Conservation (phyloP, 2,797 vertebrate species). For the Sebastes iracundus region DNA sequence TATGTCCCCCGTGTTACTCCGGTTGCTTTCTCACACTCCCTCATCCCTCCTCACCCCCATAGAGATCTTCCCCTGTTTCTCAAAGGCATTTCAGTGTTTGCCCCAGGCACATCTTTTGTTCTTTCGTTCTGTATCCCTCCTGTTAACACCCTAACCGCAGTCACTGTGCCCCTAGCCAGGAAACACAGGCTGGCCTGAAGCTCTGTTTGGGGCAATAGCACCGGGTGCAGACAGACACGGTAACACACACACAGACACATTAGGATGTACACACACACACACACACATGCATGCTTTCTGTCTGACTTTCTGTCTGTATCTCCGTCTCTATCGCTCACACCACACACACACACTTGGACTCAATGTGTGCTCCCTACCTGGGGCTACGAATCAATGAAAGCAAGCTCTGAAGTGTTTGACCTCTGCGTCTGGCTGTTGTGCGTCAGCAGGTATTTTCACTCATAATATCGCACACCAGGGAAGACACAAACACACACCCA, state of each 20-base stretch:
- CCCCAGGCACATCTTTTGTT: conserved; percentile 72
- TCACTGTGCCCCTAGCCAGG: conserved; percentile 68
- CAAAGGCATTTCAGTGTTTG: conserved; percentile 55
- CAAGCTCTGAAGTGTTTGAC: conserved; percentile 69
- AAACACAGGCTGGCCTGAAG: conserved; percentile 71
- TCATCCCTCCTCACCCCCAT: conserved; percentile 37
- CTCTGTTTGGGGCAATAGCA: conserved; percentile 77
- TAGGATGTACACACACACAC: conserved; percentile 40
- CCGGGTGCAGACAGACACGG: conserved; percentile 58
- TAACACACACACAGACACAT: conserved; percentile 43
- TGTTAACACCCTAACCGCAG: conserved; percentile 63
- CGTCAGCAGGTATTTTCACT: conserved; percentile 79
- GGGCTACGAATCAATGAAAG: conserved; percentile 74
- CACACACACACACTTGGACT: conserved; percentile 27
- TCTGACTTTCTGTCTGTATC: conserved; percentile 42
- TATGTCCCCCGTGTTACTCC: conserved; percentile 11
- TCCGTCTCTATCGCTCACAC: neutral
- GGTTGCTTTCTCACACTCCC: conserved; percentile 50
- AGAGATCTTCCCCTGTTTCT: conserved; percentile 47
- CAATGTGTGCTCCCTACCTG: conserved; percentile 55
- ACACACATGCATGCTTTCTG: conserved; percentile 27
- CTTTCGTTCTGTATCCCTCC: conserved; percentile 48
- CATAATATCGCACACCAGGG: conserved; percentile 73
- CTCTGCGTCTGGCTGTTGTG: conserved; percentile 69
- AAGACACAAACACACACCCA: conserved; percentile 24